Conservation (phyloP, 1,140 invertebrate species). For the Trichonephila clavata region DNA sequence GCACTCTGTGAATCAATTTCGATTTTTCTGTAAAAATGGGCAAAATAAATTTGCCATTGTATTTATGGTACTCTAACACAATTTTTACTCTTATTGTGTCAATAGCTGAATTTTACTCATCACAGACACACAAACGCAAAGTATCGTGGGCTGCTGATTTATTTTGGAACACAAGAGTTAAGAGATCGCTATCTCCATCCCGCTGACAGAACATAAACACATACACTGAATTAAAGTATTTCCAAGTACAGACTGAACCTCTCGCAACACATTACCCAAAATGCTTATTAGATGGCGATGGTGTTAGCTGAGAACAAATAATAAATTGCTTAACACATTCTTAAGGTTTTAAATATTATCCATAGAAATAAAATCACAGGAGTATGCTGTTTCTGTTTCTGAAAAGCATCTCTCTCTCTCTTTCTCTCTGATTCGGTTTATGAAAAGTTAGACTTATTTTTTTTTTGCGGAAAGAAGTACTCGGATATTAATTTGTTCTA, state of each 20-base stretch:
- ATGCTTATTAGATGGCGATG: not conserved
- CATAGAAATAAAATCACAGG: too few species aligned
- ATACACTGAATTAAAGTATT: not conserved
- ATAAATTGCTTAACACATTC: not conserved
- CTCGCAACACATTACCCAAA: not conserved
- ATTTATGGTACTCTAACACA: too few species aligned
- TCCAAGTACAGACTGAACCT: not conserved
- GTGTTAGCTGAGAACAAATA: not conserved
- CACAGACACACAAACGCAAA: not conserved
- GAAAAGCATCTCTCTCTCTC: too few species aligned
- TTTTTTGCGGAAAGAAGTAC: too few species aligned
- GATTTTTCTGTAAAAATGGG: too few species aligned
- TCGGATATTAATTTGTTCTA: too few species aligned
- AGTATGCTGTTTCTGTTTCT: too few species aligned
- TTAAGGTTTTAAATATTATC: too few species aligned
- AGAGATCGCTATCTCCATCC: not conserved
- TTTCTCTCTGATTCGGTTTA: too few species aligned
- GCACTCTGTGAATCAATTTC: too few species aligned
- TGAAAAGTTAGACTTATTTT: too few species aligned
- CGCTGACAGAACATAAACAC: not conserved
- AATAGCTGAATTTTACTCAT: not conserved
- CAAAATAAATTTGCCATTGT: too few species aligned
- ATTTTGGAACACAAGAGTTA: not conserved
- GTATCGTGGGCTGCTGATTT: fast-evolving
- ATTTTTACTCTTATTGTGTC: not conserved